A percentile compares a stretch with the other conserved stretches of the same genome.
phyloP scores from a whole-genome alignment of 2,113 vertebrate species.

The Nothocercus julius region DNA sequence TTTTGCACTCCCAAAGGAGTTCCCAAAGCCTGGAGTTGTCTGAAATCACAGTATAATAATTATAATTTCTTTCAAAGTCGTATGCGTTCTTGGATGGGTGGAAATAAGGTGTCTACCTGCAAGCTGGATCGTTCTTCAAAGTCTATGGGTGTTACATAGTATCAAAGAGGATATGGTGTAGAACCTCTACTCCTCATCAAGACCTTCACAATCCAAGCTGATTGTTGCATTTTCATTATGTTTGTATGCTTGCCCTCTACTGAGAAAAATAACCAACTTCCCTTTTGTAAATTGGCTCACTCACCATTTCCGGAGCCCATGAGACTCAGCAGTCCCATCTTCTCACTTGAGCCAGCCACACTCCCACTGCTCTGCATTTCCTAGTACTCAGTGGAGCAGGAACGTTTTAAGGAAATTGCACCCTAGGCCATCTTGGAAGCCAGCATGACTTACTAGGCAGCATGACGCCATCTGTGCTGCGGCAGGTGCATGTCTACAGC shows the following conservation, averaged over 20 bases:
- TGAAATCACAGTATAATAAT: background rate
- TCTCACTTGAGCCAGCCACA: background rate
- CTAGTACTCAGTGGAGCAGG: background rate
- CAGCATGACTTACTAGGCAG: background rate
- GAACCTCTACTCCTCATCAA: background rate
- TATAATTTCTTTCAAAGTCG: background rate
- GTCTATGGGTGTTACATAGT: background rate
- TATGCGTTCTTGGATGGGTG: background rate
- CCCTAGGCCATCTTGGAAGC: background rate
- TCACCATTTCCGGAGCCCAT: background rate
- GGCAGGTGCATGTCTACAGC: background rate
- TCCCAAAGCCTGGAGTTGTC: background rate
- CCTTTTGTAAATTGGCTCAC: background rate
- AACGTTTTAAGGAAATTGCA: background rate
- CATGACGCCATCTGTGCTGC: rapidly evolving
- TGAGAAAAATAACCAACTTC: conserved; percentile 54
- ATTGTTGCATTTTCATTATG: background rate
- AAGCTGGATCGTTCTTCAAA: background rate
- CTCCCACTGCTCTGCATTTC: background rate
- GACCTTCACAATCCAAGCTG: background rate
- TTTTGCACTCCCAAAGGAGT: background rate
- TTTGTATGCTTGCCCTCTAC: background rate
- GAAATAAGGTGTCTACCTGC: background rate
- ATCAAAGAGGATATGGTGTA: background rate
- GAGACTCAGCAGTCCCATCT: background rate